phyloP scores from a whole-genome alignment of 2,888 invertebrate species.

The Achlya flavicornis region DNA sequence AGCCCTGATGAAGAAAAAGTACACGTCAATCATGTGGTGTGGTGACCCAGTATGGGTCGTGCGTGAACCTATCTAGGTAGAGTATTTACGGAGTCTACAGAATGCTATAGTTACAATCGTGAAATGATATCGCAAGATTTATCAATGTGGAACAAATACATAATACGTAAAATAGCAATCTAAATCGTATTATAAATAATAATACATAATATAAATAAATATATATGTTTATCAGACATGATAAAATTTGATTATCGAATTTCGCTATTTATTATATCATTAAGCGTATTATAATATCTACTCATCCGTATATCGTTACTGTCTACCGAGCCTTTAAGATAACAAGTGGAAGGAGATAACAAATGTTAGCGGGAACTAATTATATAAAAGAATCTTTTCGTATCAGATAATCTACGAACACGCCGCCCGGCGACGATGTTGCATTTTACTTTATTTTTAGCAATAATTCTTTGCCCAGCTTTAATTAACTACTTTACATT shows the following conservation, averaged over 20 bases:
- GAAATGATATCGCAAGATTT: too few relatives aligned
- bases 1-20: background rate
- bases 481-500: background rate
- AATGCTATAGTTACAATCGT: background rate
- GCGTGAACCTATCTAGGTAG: too few relatives aligned
- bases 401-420: too few relatives aligned
- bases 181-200: background rate
- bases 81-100: too few relatives aligned
- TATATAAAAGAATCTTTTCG: background rate
- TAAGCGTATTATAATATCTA: background rate
- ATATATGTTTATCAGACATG: background rate
- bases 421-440: too few relatives aligned
- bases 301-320: background rate
- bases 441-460: too few relatives aligned
- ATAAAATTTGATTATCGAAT: slow-evolving; percentile 1
- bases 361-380: background rate
- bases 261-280: background rate
- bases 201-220: too few relatives aligned
- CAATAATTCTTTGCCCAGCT: too few relatives aligned
- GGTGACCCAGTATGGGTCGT: too few relatives aligned
- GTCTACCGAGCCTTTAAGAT: background rate
- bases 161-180: background rate
- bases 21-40: background rate
- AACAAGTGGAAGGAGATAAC: background rate
- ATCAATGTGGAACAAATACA: too few relatives aligned